Conservation (phyloP, 2,888 invertebrate genomes). For the Syrphus vitripennis region DNA sequence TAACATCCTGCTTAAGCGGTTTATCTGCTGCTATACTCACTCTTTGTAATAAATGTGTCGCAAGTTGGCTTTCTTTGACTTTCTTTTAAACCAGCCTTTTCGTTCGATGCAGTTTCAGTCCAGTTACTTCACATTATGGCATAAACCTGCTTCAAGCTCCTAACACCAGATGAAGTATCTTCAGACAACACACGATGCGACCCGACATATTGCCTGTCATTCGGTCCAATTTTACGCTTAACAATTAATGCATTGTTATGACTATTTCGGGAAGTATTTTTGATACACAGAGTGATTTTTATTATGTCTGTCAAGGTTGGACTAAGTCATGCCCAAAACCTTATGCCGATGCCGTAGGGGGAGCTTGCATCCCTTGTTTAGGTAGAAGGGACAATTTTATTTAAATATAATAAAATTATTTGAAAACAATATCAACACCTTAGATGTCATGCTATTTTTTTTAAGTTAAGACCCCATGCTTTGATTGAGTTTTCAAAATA, state of each 20-base stretch:
- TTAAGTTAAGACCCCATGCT: too few species aligned
- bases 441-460: too few species aligned
- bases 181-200: constrained; percentile 13
- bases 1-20: constrained; percentile 24
- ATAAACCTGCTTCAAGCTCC: constrained; percentile 3
- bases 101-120: not conserved
- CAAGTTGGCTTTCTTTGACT: constrained; percentile 22
- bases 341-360: too few species aligned
- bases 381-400: too few species aligned
- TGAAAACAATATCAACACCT: too few species aligned
- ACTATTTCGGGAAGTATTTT: too few species aligned
- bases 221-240: not conserved
- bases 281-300: too few species aligned
- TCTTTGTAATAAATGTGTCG: constrained; percentile 34
- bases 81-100: constrained; percentile 23
- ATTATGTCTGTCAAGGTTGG: too few species aligned
- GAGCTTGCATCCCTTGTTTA: too few species aligned
- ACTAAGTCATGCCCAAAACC: too few species aligned
- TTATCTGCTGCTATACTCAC: constrained; percentile 2
- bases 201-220: not conserved
- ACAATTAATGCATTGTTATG: not conserved
- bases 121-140: constrained; percentile 5
- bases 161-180: constrained; percentile 5
- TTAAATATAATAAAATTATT: too few species aligned
- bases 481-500: too few species aligned